Base-by-base conservation (phyloP, 2,797 vertebrate species). In the Cichlasoma orientale region DNA sequence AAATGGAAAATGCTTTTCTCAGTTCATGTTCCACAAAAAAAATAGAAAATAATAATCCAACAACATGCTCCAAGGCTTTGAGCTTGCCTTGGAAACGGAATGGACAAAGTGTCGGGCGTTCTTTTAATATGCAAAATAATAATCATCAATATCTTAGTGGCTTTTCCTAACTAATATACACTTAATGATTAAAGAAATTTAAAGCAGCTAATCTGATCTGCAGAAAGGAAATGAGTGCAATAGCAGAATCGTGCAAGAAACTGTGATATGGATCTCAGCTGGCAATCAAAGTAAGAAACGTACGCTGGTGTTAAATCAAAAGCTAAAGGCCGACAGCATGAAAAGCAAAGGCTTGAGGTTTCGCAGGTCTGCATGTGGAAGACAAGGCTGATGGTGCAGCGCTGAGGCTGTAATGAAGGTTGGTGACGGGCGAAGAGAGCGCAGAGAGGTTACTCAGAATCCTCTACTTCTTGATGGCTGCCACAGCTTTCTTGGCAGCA, bases 401-500 rank as follows among this genome's bases (percentile, higher is more conserved):
- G 66, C n/a, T 55, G 23, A 73, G 72, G 44, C 52, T 54, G 52
- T 5, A 23, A 53, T 57, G 47, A 18, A 41, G 44, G 75, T 33
- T 19, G 4, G 23, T n/a, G 53, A 52, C 12, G 19, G 52, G 29
- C 2, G 50, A 50, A 66, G 23, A 29, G 41, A 66, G 7, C 7
- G 33, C 11, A 7, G 4, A 14, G 59, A 18, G 2, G 36, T 44
- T 9, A 21, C 63, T 27, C 5, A 19, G 23, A 16, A 19, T 29
- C 12, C 52, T 71, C 88, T 94, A 99, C 84, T 98, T 97, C 90
- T 82, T 96, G 80, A 99, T 97, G 5, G 96, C 95, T 12, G 97
- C 97, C 81, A 99, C 97, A 0, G 96, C 98, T 87, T 99, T 99
- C 94, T 84, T 97, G 36, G 98, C 98, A 0, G 98, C 98, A n/a